These are phyloP conservation scores for Xerus inauris DNA, from an alignment of 2,113 vertebrate genomes.

Conservation along the genomic window DNA sequence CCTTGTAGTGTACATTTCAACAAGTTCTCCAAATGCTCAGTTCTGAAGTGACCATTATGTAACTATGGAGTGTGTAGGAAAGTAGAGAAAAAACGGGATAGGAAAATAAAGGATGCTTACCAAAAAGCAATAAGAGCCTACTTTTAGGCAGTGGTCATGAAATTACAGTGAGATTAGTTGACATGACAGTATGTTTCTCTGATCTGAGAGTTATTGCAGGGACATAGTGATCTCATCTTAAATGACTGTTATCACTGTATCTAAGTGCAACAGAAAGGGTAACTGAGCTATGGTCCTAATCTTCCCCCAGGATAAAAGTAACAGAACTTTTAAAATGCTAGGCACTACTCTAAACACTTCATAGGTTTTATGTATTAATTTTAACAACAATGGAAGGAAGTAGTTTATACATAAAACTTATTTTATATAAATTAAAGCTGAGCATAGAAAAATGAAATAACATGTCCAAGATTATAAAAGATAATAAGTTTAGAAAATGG, in stretches of 20 bases:
- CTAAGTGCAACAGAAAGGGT: not conserved
- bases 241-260: not conserved
- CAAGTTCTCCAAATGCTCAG: not conserved
- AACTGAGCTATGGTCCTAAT: not conserved
- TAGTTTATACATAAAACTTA: not conserved
- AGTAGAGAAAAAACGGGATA: not conserved
- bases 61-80: not conserved
- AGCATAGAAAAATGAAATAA: constrained; percentile 7
- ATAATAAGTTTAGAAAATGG: not conserved
- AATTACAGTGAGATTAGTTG: not conserved
- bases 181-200: not conserved
- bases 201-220: not conserved
- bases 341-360: not conserved
- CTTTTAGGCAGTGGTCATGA: not conserved
- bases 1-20: not conserved
- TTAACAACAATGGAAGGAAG: not conserved
- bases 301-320: not conserved
- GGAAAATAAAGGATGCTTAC: not conserved
- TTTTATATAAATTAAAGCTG: not conserved
- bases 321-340: not conserved
- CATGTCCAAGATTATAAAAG: not conserved
- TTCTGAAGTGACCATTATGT: not conserved
- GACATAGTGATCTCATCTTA: not conserved
- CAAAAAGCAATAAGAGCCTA: not conserved
- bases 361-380: not conserved